Percentiles rank a stretch among this genome's conserved stretches.
Evolutionary conservation across 2,888 invertebrate species (phyloP).

Genomic region (Ectropis crepuscularia): DNA sequence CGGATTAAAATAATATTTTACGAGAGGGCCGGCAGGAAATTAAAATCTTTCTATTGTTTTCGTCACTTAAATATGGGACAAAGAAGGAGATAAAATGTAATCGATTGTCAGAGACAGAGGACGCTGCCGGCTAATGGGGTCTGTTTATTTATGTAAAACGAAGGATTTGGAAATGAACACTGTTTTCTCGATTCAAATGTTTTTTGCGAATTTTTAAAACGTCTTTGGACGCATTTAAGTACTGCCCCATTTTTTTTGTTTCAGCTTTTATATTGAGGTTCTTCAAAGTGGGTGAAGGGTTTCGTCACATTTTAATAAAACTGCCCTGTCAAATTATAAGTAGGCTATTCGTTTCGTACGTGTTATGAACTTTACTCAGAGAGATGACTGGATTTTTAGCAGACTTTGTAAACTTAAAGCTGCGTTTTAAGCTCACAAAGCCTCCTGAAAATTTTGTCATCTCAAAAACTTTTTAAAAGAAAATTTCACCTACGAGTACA

Average conservation of each 20-base stretch:
- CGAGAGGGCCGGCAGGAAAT: constrained; percentile 70
- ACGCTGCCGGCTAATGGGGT: constrained; percentile 32
- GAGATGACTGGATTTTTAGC: too few species aligned
- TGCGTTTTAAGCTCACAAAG: too few species aligned
- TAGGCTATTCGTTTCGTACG: constrained; percentile 2
- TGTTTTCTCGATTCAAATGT: constrained; percentile 16
- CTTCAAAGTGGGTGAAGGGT: background rate
- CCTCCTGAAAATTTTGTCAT: too few species aligned
- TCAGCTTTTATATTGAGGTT: background rate
- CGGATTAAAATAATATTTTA: constrained; percentile 78
- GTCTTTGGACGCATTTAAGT: constrained; percentile 11
- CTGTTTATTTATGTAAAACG: constrained; percentile 37
- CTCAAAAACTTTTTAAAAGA: too few species aligned
- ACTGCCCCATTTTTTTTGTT: constrained; percentile 1
- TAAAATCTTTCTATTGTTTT: constrained; percentile 74
- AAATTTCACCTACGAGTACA: too few species aligned
- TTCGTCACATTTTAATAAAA: background rate
- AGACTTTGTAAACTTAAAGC: too few species aligned
- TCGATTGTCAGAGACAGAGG: constrained; percentile 35
- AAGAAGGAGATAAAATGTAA: constrained; percentile 49
- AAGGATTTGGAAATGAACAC: constrained; percentile 24
- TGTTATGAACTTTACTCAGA: background rate
- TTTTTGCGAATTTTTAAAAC: constrained; percentile 22
- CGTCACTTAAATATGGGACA: constrained; percentile 58
- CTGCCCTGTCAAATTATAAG: background rate